Evolutionary conservation across 2,113 vertebrate genomes (phyloP), one percentile per base, ranked within the genome.

Genomic region (Merops nubicus): DNA sequence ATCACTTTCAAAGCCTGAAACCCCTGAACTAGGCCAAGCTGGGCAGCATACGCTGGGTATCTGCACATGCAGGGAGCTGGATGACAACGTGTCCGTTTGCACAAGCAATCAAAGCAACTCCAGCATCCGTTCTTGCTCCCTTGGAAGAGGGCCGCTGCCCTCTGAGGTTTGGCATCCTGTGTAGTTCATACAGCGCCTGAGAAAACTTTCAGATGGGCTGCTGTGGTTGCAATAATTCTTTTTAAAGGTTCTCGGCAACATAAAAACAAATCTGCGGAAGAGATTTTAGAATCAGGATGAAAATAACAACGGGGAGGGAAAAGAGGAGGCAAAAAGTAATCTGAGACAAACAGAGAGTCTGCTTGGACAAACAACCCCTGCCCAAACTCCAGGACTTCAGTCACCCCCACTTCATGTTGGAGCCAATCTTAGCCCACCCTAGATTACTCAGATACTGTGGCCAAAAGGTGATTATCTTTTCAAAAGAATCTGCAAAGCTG

Each of bases 171-270:
- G 94, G 92, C 90, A 43, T 40, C 51, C 45, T 67, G 26, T 11
- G 26, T 14, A 40, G 47, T 1, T 95, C 90, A 69, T 40, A 34
- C 50, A 60, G 73, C 0, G 20, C 8, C 79, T 88, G 60, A 54
- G 50, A 93, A 92, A 95, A 70, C 77, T 94, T 77, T 88, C 94
- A 76, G 56, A 83, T 57, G 45, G 59, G 83, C 96, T 95, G 93
- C 91, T 91, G 72, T 45, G 84, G 79, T 91, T 96, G 87, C 85
- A 68, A 72, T 78, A 70, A 94, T 88, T 91, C 80, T 79, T 94
- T 96, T 91, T 80, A 84, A 88, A 91, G 85, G 63, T 74, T 93
- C 68, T 83, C 15, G 0, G 60, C 64, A 93, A 51, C 36, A 51
- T 51, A 70, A 96, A 93, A 92, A 73, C 63, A 85, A 54, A 85